Base-by-base conservation (phyloP, 2,888 invertebrate genomes). In the Empis stercorea region DNA sequence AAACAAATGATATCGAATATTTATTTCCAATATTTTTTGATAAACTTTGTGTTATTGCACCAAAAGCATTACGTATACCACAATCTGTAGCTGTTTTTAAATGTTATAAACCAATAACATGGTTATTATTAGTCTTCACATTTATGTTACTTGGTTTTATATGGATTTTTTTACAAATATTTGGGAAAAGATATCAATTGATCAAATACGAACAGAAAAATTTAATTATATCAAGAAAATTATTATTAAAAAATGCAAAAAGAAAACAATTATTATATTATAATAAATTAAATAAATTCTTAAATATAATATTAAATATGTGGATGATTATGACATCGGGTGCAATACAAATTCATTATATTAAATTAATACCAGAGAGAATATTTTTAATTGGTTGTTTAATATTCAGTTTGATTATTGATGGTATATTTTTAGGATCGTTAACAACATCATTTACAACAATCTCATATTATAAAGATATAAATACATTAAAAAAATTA, bases 381-480 rank as follows among this genome's bases (percentile, higher is more conserved):
- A 48, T 64, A 9, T 59, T 68, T 45, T 39, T 66, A 15, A 56
- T 55, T 9, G 47, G 57, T 4, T 62, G 61, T 44, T 51, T 73
- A 11, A 43, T 71, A 4, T 63, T 68, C 36, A 66, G 65, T 30
- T 54, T 73, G 2, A 69, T 72, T 3, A 56, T 71, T 17, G 59
- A 61, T n/a, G 56, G 57, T 32, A 52, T 52, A 36, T 58, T 58
- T 52, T 57, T 58, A 55, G 72, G 72, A 10, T 63, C 64, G 13
- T 56, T 74, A 40, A 64, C 71, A 38, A 68, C 63, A 36, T 68
- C 70, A 4, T 71, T 68, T 50, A 66, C 68, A 30, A 64, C 62
- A 16, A 61, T 61, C 30, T 61, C 64, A 11, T 70, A 67, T 56
- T 71, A 68, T 52, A 59, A 63, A 1, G 70, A 73, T 39, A 68